Percentiles rank a stretch among this genome's conserved stretches.
These are phyloP conservation scores for Glareola pratincola DNA, from an alignment of 2,113 vertebrate genomes.

Conservation along the genomic window DNA sequence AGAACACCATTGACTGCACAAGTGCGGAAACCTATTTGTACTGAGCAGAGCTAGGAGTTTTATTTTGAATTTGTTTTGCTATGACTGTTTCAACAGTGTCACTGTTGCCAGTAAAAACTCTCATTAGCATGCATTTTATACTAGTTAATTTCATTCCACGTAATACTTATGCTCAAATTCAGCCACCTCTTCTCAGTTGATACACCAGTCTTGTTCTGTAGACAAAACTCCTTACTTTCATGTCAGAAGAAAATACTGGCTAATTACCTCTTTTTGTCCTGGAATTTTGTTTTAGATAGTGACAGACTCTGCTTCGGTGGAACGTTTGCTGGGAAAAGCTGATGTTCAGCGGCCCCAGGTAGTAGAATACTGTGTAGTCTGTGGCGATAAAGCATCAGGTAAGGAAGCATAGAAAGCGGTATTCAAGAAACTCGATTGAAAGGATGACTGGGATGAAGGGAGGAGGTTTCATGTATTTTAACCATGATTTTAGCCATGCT, in stretches of 20 bases:
- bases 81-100: neutral
- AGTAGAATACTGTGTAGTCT: conserved; percentile 95
- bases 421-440: neutral
- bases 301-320: conserved; percentile 93
- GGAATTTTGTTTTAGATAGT: conserved; percentile 83
- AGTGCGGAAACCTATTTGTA: neutral
- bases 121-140: neutral
- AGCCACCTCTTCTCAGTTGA: neutral
- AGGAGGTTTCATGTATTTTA: neutral
- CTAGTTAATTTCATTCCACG: neutral
- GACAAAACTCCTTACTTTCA: neutral
- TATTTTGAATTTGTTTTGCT: neutral
- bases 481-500: neutral
- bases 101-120: neutral
- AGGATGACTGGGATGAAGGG: neutral
- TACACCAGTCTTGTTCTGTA: neutral
- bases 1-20: neutral
- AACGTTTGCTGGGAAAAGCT: conserved; percentile 89
- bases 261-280: neutral
- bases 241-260: neutral
- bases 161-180: neutral
- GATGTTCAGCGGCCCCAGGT: conserved; percentile 89
- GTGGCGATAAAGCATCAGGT: conserved; percentile 99
- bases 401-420: neutral
- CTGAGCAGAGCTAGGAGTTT: neutral